phyloP scores from a whole-genome alignment of 2,113 vertebrate genomes.

The Odocoileus virginianus region DNA sequence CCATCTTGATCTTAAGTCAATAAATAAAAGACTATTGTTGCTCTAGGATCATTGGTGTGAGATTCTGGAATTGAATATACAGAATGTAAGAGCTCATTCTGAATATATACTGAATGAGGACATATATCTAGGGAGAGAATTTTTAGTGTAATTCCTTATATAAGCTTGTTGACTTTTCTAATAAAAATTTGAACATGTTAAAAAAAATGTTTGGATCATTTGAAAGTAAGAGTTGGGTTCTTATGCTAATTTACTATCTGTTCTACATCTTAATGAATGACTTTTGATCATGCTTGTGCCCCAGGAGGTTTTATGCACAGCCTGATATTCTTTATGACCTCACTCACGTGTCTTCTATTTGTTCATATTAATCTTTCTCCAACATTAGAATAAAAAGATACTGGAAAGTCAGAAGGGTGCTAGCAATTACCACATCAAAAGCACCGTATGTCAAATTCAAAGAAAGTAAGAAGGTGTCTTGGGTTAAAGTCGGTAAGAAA shows the following conservation, averaged over 20 bases:
- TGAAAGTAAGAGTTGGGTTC: background rate
- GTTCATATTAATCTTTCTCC: background rate
- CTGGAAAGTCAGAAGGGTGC: background rate
- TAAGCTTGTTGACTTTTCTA: background rate
- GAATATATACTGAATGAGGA: background rate
- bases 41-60: background rate
- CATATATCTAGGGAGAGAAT: background rate
- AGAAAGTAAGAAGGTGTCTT: background rate
- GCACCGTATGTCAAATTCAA: background rate
- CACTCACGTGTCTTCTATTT: background rate
- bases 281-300: background rate
- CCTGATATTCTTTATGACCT: background rate
- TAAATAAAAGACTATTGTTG: background rate
- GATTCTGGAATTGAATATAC: background rate
- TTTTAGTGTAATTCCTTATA: background rate
- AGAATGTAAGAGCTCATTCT: background rate
- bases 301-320: background rate
- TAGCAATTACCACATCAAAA: background rate
- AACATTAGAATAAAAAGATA: constrained; percentile 3
- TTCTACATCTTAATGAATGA: background rate
- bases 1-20: constrained; percentile 24
- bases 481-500: background rate
- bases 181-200: background rate
- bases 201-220: background rate
- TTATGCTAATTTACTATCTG: background rate